Percentiles rank a stretch among this genome's conserved stretches.
Conservation (phyloP, 2,888 invertebrate genomes). For the Thymelicus lineola region DNA sequence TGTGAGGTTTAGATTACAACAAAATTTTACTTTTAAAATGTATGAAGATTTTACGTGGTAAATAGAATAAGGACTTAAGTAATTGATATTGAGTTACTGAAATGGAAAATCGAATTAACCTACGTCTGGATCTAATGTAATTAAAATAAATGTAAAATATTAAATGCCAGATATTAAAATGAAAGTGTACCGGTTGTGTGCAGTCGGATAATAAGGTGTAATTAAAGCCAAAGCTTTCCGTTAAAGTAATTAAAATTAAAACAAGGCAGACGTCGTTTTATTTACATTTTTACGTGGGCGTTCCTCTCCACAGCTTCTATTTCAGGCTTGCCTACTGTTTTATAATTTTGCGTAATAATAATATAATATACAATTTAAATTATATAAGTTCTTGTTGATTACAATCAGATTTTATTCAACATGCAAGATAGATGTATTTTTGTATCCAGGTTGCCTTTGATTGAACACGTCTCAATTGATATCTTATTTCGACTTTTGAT, state of each 20-base stretch:
- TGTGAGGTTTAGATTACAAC: too few relatives aligned
- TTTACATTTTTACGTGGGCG: conserved; percentile 11
- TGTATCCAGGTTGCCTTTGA: too few relatives aligned
- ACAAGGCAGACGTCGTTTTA: conserved; percentile 20
- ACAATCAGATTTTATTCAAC: too few relatives aligned
- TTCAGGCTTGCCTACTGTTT: too few relatives aligned
- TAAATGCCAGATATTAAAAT: background rate
- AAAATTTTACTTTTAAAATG: too few relatives aligned
- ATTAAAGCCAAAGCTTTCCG: background rate
- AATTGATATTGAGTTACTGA: background rate
- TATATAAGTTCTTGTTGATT: too few relatives aligned
- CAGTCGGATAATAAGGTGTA: background rate
- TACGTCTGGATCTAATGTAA: background rate
- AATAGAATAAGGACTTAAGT: too few relatives aligned
- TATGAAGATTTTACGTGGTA: too few relatives aligned
- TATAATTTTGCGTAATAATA: too few relatives aligned
- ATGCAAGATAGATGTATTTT: too few relatives aligned
- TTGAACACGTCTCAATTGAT: too few relatives aligned
- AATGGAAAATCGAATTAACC: background rate
- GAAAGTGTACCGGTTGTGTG: background rate
- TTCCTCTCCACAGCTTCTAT: background rate
- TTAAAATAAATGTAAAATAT: background rate
- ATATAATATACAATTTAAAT: too few relatives aligned
- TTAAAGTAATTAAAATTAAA: conserved; percentile 9
- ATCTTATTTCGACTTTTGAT: background rate